Evolutionary conservation across 2,113 vertebrate species (phyloP), one percentile per base, ranked within the genome.

Genomic region (Camelus dromedarius): DNA sequence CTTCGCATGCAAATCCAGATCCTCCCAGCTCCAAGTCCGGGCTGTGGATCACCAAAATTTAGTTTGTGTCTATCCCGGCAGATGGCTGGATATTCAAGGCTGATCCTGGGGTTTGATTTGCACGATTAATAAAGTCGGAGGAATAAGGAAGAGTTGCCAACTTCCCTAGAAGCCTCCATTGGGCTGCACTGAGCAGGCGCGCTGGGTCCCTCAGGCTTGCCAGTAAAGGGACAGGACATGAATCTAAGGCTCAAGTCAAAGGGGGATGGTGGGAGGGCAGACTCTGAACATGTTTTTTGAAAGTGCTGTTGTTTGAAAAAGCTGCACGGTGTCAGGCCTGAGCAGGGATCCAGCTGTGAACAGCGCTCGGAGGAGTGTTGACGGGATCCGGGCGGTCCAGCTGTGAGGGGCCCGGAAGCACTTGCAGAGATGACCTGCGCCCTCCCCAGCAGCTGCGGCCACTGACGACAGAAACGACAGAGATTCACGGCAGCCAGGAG

Each of bases 251-350:
- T 54, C 20, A 35, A 54, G 30, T 81, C 90, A 76, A 56, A n/a
- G 24, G 35, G 32, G 67, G 15, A 79, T 24, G 26, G 42, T 54
- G 46, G 66, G 82, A 92, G 88, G 84, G 58, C 64, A 96, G 62
- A 88, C 62, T 97, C 70, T 32, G 22, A 95, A 54, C 35, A 80
- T 56, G 26, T 64, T 96, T 83, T 87, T 70, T 80, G 86, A 80
- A 96, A 97, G 75, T 66, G 75, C 30, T 90, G 12, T 92, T 95
- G 90, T 83, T 94, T 96, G 83, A 70, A 95, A 96, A 97, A 84
- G 79, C 75, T 94, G 60, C 50, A 70, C 24, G 38, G 52, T 84
- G 52, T 95, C 90, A 96, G 73, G 80, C 75, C 75, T 84, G 70
- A 97, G 60, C 66, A 94, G 60, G 60, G 72, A 95, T 84, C 83